phyloP scores from a whole-genome alignment of 2,797 vertebrate genomes.

The Brachymystax lenok region DNA sequence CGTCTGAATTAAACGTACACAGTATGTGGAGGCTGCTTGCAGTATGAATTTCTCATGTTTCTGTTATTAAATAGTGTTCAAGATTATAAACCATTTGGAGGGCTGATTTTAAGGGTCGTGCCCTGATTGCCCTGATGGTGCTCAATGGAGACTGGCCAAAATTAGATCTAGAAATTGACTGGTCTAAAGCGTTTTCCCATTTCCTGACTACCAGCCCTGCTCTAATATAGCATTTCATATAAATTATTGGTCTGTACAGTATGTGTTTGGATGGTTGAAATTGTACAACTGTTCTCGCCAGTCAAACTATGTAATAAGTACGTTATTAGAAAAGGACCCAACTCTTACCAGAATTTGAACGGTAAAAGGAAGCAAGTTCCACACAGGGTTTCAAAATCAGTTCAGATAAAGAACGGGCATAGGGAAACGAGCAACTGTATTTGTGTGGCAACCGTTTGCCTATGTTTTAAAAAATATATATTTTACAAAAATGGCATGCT shows the following conservation, averaged over 20 bases:
- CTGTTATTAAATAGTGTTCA: not conserved
- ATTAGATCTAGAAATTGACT: not conserved
- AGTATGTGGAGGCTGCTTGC: not conserved
- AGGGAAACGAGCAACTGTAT: no score
- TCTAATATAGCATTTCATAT: no score
- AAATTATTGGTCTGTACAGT: not conserved
- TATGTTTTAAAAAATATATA: no score
- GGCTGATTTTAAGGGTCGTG: not conserved
- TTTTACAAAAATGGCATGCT: no score
- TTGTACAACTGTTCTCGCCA: no score
- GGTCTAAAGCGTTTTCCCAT: not conserved
- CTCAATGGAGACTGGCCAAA: not conserved
- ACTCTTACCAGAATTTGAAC: no score
- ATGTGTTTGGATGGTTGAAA: not conserved
- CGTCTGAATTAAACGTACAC: not conserved
- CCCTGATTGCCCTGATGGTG: not conserved
- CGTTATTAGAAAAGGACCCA: no score
- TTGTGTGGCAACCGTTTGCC: no score
- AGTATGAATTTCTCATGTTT: not conserved
- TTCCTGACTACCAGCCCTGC: not conserved
- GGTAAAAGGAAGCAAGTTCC: no score
- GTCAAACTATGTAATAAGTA: no score
- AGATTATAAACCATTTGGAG: not conserved
- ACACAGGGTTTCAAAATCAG: no score
- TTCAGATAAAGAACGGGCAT: no score